Percentiles rank a stretch among this genome's conserved stretches.
phyloP scores from a whole-genome alignment of 2,888 invertebrate genomes.

The Caenorhabditis imperialis region DNA sequence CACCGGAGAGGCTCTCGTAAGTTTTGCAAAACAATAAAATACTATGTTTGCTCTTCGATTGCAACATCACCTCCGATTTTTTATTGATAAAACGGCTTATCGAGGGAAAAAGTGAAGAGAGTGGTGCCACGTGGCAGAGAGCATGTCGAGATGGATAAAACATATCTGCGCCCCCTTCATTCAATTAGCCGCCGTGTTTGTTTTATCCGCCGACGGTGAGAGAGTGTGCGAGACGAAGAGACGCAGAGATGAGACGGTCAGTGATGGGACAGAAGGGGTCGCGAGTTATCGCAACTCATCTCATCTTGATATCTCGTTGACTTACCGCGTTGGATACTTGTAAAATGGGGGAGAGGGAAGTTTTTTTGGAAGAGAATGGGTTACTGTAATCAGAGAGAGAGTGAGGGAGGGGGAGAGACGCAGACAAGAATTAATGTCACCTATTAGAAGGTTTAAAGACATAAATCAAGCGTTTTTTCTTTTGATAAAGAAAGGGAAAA shows the following conservation, averaged over 20 bases:
- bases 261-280: conserved; percentile 14
- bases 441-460: no score
- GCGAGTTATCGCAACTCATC: conserved; percentile 40
- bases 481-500: no score
- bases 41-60: conserved; percentile 35
- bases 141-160: no score
- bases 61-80: conserved; percentile 22
- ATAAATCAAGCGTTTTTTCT: no score
- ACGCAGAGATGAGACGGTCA: conserved; percentile 18
- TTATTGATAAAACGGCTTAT: conserved; percentile 55
- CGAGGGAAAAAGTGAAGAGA: no score
- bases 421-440: conserved; percentile 7
- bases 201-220: conserved; percentile 17
- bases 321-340: no score
- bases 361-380: no score
- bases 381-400: conserved; percentile 5
- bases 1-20: conserved; percentile 77
- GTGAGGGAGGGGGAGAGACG: background rate
- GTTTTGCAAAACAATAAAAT: conserved; percentile 38
- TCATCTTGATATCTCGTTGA: conserved; percentile 37
- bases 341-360: no score
- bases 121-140: no score
- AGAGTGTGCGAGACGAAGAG: no score
- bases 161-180: no score
- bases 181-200: conserved; percentile 43